These are phyloP conservation scores for Onychomys leucogaster DNA, from an alignment of 2,797 vertebrate genomes.

Conservation along the genomic window DNA sequence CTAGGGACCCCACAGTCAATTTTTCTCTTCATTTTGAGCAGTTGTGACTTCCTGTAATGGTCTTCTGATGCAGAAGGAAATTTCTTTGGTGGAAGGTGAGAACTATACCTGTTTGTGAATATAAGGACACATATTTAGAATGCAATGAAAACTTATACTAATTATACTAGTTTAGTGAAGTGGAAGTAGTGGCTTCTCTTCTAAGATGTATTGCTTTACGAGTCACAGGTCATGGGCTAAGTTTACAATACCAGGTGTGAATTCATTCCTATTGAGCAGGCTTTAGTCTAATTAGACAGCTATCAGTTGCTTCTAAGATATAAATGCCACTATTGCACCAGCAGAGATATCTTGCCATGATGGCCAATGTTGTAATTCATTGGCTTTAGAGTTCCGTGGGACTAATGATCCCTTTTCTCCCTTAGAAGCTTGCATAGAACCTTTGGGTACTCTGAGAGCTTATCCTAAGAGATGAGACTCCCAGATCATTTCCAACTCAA, in stretches of 20 bases:
- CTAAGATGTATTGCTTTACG: neutral
- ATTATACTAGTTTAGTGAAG: neutral
- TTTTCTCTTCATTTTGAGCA: neutral
- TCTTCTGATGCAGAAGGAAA: neutral
- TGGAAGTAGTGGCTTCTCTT: neutral
- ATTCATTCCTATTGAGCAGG: neutral
- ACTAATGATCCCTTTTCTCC: neutral
- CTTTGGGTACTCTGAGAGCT: neutral
- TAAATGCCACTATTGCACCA: neutral
- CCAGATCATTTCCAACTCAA: no score
- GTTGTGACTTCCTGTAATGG: neutral
- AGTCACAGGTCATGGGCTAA: neutral
- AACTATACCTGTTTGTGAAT: neutral
- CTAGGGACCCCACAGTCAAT: neutral
- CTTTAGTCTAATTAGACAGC: neutral
- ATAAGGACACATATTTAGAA: neutral
- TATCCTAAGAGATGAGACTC: no score
- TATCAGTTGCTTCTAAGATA: no score
- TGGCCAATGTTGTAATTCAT: neutral
- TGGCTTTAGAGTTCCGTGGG: neutral
- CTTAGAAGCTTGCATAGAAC: neutral
- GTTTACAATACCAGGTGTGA: neutral
- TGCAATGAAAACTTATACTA: neutral
- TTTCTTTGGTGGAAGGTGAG: neutral
- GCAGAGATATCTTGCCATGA: neutral